These are phyloP conservation scores for Cryptus viduatorius DNA, from an alignment of 2,888 invertebrate genomes.

Conservation along the genomic window DNA sequence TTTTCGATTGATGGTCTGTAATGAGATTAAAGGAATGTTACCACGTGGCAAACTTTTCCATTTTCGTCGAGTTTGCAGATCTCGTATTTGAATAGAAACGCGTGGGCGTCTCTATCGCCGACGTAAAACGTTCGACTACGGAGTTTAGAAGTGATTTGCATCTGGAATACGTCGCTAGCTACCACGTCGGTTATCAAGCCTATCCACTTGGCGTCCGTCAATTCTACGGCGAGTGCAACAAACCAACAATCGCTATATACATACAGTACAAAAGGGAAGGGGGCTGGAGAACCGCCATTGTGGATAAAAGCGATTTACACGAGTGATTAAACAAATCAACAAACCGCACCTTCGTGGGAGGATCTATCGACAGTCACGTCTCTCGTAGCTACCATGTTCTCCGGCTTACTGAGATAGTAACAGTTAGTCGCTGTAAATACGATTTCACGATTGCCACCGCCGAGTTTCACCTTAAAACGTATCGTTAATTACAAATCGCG, in stretches of 20 bases:
- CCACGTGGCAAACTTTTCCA: conserved; percentile 68
- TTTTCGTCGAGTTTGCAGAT: conserved; percentile 73
- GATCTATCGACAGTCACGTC: conserved; percentile 76
- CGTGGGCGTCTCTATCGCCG: conserved; percentile 70
- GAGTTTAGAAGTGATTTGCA: conserved; percentile 67
- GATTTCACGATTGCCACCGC: conserved; percentile 63
- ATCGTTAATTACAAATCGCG: conserved; percentile 8
- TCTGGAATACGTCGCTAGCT: conserved; percentile 71
- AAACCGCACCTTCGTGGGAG: conserved; percentile 74
- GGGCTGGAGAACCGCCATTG: conserved; percentile 23
- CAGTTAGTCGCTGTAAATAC: conserved; percentile 71
- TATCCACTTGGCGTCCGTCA: conserved; percentile 74
- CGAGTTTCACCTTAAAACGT: conserved; percentile 69
- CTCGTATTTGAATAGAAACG: conserved; percentile 77
- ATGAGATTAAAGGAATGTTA: conserved; percentile 39
- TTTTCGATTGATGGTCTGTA: not conserved
- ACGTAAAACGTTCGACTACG: conserved; percentile 70
- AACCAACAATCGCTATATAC: not conserved
- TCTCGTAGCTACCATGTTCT: conserved; percentile 67
- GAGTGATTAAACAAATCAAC: conserved; percentile 63
- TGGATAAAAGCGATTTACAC: conserved; percentile 43
- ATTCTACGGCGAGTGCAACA: conserved; percentile 68
- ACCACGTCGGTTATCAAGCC: conserved; percentile 78
- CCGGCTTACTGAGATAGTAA: conserved; percentile 71
- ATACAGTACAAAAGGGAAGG: not conserved